Conservation (phyloP, 2,113 vertebrate species). For the Eudyptes chrysolophus region DNA sequence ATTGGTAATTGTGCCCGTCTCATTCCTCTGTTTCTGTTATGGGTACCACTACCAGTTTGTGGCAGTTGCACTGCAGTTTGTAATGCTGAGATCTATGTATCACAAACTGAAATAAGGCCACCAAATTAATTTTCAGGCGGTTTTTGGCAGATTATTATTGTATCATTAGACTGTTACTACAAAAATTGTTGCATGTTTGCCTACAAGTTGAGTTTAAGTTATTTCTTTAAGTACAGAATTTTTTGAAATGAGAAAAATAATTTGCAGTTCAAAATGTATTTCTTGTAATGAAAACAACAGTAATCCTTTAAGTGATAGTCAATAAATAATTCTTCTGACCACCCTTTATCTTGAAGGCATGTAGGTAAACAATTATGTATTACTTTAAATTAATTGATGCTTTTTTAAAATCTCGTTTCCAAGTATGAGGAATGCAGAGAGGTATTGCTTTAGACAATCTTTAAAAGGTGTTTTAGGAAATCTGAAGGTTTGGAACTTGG, state of each 20-base stretch:
- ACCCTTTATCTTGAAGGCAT: not conserved
- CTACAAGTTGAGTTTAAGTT: not conserved
- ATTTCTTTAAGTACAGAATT: not conserved
- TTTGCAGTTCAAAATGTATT: not conserved
- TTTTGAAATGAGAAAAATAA: not conserved
- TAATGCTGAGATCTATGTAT: not conserved
- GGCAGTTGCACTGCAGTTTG: not conserved
- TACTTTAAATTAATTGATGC: not conserved
- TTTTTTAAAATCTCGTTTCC: not conserved
- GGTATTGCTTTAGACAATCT: not conserved
- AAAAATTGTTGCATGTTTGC: not conserved
- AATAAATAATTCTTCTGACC: not conserved
- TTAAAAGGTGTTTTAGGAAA: not conserved
- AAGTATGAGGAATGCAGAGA: not conserved
- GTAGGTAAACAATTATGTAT: not conserved
- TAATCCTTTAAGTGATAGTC: not conserved
- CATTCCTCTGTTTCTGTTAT: not conserved
- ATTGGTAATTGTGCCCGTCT: not conserved
- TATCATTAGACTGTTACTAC: not conserved
- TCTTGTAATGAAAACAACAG: not conserved
- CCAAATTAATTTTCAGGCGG: not conserved
- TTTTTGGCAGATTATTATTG: not conserved
- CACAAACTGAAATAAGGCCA: not conserved
- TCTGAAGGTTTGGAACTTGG: not conserved
- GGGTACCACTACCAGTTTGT: fast-evolving